Evolutionary conservation across 2,888 invertebrate species (phyloP), one percentile per base, ranked within the genome.

Genomic region (Zootermopsis nevadensis): DNA sequence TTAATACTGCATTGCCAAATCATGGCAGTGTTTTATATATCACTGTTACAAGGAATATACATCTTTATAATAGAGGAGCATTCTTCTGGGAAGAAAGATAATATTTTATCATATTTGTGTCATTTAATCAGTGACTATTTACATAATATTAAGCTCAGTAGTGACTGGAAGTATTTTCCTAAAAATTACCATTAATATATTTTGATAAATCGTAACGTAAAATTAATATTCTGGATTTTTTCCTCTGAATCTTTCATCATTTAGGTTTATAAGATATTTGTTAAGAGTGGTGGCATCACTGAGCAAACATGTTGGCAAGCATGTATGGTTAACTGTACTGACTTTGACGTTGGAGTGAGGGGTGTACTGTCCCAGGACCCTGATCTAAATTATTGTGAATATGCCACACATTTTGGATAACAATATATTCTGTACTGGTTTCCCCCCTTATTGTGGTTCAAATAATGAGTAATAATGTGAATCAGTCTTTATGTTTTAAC

Each of bases 401-500:
- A 74, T 24, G n/a, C 10, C 31, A 31, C 72, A 72, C 72, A 72
- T 33, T 72, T 19, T 72, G 15, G 72, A 19, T 72, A 12, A 35
- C 35, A 69, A 30, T 27, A n/a, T 27, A 27, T 69, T 42, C 42
- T 6, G 42, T 42, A 42, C 38, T 74, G 74, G 27, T 33, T 69
- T 69, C 15, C 27, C 15, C 27, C 69, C 33, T 69, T 69, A 31
- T 38, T 19, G n/a, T 74, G 24, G 24, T 24, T 42, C 10, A 35
- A n/a, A 1, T 74, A 74, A 24, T 74, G 74, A n/a, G 19, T 74
- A 74, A 38, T 74, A 74, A 74, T 74, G 33, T 42, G 38, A 42
- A 74, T 74, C 74, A 74, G 74, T 74, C 74, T 74, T 74, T 42
- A 38, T 31, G 10, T 74, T 72, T 74, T 38, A 74, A 74, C 74